Percentiles rank a stretch among this genome's conserved stretches.
These are phyloP conservation scores for Apodemus sylvaticus DNA, from an alignment of 2,113 vertebrate genomes.

Conservation along the genomic window DNA sequence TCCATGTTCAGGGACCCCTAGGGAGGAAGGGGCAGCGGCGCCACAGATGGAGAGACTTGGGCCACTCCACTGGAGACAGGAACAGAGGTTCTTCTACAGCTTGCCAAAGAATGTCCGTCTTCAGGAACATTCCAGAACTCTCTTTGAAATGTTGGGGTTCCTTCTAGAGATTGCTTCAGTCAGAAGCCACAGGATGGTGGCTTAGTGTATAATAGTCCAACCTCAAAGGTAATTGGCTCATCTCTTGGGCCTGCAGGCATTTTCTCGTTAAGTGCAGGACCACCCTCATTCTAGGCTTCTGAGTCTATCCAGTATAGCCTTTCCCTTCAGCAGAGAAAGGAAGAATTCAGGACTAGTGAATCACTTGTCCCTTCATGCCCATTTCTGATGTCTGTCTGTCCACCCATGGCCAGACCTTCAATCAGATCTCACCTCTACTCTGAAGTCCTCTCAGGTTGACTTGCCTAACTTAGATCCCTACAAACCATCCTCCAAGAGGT, in stretches of 20 bases:
- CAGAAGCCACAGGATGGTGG: not conserved
- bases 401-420: not conserved
- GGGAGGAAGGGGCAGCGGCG: fast-evolving
- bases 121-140: not conserved
- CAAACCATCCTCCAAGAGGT: fast-evolving
- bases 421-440: not conserved
- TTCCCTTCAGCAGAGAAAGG: not conserved
- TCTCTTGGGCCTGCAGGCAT: fast-evolving
- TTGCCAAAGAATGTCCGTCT: not conserved
- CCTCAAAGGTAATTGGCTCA: not conserved
- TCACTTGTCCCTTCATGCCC: not conserved
- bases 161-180: not conserved
- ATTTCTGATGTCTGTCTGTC: not conserved
- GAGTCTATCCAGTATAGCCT: not conserved
- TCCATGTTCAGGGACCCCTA: not conserved
- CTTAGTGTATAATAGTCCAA: not conserved
- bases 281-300: not conserved
- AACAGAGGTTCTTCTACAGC: not conserved
- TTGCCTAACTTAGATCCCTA: not conserved
- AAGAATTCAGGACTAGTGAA: not conserved
- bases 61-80: not conserved
- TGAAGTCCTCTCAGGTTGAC: not conserved
- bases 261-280: not conserved
- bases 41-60: not conserved
- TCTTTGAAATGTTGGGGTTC: not conserved